Evolutionary conservation across 1,140 invertebrate species (phyloP).

Genomic region (Cecropterus lyciades): DNA sequence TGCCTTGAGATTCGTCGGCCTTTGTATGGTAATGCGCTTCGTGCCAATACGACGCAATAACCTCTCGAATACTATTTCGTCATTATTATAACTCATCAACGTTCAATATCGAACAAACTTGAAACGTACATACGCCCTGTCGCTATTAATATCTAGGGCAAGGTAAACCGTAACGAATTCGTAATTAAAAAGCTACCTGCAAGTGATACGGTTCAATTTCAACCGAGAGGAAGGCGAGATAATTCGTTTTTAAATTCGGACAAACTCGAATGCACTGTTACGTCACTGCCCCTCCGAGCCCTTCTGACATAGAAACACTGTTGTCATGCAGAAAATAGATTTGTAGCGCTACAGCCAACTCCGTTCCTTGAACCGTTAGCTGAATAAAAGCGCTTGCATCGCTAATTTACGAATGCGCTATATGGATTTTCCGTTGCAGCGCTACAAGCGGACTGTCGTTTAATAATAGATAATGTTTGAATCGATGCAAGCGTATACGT

Average conservation of each 20-base stretch:
- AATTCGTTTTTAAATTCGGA: slow-evolving; percentile 45
- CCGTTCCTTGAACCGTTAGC: slow-evolving; percentile 17
- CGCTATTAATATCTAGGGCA: slow-evolving; percentile 49
- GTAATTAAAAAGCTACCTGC: slow-evolving; percentile 40
- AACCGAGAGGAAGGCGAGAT: slow-evolving; percentile 26
- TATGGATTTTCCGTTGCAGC: slow-evolving; percentile 19
- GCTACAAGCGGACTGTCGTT: slow-evolving; percentile 31
- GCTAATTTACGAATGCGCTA: slow-evolving; percentile 17
- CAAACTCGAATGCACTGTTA: slow-evolving; percentile 70
- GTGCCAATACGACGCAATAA: slow-evolving; percentile 49
- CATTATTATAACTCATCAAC: slow-evolving; percentile 34
- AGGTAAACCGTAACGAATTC: slow-evolving; percentile 47
- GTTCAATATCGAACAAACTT: slow-evolving; percentile 42
- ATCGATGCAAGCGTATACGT: slow-evolving; percentile 35
- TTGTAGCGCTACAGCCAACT: slow-evolving; percentile 41
- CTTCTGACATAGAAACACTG: slow-evolving; percentile 71
- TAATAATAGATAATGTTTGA: slow-evolving; percentile 46
- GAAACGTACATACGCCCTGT: slow-evolving; percentile 49
- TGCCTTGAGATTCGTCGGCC: slow-evolving; percentile 39
- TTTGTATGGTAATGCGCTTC: slow-evolving; percentile 56
- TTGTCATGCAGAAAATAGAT: slow-evolving; percentile 63
- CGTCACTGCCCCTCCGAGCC: slow-evolving; percentile 66
- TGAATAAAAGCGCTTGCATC: slow-evolving; percentile 43
- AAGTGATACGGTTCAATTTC: slow-evolving; percentile 40
- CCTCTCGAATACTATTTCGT: slow-evolving; percentile 36